Conservation (phyloP, 2,888 invertebrate genomes). For the Peribatodes rhomboidaria region DNA sequence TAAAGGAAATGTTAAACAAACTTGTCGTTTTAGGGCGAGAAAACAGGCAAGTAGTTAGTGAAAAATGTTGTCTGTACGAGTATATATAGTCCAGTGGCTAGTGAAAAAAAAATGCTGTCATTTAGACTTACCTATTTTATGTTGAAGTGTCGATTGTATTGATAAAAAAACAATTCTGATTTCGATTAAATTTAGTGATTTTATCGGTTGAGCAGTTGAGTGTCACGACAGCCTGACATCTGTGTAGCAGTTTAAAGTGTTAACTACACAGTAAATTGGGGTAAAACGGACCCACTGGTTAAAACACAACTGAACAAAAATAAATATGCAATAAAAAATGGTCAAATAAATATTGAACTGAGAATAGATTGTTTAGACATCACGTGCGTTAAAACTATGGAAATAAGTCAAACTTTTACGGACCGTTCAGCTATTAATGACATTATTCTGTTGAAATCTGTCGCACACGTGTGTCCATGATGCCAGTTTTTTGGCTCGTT, state of each 20-base stretch:
- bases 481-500: slow-evolving; percentile 17
- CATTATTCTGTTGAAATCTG: slow-evolving; percentile 29
- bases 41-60: not conserved
- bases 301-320: not conserved
- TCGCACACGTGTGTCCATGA: slow-evolving; percentile 28
- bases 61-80: not conserved
- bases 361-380: slow-evolving; percentile 17
- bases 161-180: no score
- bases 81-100: no score
- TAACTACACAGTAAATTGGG: not conserved
- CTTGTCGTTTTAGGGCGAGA: slow-evolving; percentile 9
- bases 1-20: slow-evolving; percentile 27
- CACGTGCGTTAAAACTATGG: slow-evolving; percentile 18
- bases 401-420: slow-evolving; percentile 28
- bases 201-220: no score
- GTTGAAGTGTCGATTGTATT: no score
- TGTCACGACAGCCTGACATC: no score
- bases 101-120: no score
- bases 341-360: slow-evolving; percentile 1
- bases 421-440: slow-evolving; percentile 23
- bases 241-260: not conserved
- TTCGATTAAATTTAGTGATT: no score
- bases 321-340: not conserved
- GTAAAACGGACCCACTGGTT: not conserved
- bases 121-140: no score